Evolutionary conservation across 2,113 vertebrate genomes (phyloP), one percentile per base, ranked within the genome.

Genomic region (Passer montanus): DNA sequence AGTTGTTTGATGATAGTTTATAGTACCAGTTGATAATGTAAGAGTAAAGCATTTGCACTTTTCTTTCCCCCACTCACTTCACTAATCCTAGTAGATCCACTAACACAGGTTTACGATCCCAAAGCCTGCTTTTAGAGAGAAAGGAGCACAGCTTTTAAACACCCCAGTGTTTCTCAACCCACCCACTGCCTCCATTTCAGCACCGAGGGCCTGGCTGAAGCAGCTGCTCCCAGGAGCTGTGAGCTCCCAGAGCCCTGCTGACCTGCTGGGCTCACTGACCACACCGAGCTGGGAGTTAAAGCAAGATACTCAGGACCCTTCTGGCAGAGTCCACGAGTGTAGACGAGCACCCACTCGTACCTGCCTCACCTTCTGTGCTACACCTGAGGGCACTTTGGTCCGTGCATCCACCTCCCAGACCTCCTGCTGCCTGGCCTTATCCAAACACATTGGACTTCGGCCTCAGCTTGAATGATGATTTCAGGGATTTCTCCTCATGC

Each of bases 371-470:
- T 75, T 62, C 89, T 9, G 37, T 4, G 22, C 75, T 75, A 67
- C 56, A 85, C 58, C 68, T 67, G 17, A 39, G 86, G 83, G 70
- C 72, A 64, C 79, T 68, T 18, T 69, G 85, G 94, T 94, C 94
- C 10, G 0, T 21, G 55, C 3, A 27, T 89, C 92, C 95, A 95
- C 85, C 85, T 92, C 92, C 83, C 75, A 67, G 20, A 76, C 58
- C 78, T 78, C 81, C 77, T 13, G 56, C 44, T 72, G 24, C 68
- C 8, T 0, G 21, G 66, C 90, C 83, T 99, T 97, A 99, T 86
- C 99, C 99, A 93, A 99, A 99, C 52, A 99, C 98, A 75, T 99
- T 99, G 94, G 99, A 99, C 46, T 99, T 98, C 0, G 99, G 99
- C 93, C 99, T 98, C 62, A 98, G 97, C 94, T 98, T 98, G 84